These are phyloP conservation scores for Phaenicophaeus curvirostris DNA, from an alignment of 2,797 vertebrate species.

Conservation along the genomic window DNA sequence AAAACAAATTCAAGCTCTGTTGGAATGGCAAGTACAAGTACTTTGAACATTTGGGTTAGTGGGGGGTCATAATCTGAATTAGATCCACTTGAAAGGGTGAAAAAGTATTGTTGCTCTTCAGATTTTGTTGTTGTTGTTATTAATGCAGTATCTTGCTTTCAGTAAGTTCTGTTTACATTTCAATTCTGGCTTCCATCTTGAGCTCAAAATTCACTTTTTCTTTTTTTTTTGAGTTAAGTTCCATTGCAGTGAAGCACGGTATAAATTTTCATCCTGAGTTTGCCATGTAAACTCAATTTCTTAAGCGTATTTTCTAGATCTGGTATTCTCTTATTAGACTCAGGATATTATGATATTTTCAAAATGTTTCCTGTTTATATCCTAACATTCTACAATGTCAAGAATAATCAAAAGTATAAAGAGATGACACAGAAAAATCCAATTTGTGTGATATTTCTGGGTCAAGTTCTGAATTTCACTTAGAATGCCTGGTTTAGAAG, in stretches of 20 bases:
- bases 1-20: not conserved
- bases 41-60: not conserved
- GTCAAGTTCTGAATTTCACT: conserved; percentile 31
- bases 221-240: conserved; percentile 18
- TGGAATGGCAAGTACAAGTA: not conserved
- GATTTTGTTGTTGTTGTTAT: not conserved
- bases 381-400: conserved; percentile 45
- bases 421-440: conserved; percentile 34
- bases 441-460: conserved; percentile 19
- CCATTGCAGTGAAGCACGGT: conserved; percentile 6
- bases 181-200: conserved; percentile 2
- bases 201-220: not conserved
- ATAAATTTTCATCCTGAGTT: conserved; percentile 23
- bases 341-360: conserved; percentile 49
- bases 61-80: conserved; percentile 5
- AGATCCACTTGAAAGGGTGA: not conserved
- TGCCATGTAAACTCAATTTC: conserved; percentile 43
- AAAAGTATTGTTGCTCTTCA: not conserved
- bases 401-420: conserved; percentile 42
- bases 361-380: conserved; percentile 57
- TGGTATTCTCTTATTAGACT: conserved; percentile 35
- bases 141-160: not conserved
- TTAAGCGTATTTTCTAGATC: conserved; percentile 44
- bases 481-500: not conserved
- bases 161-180: conserved; percentile 15